These are phyloP conservation scores for Catalaphyllia jardinei DNA, from an alignment of 64 coral and sea anemone genomes.

Conservation along the genomic window DNA sequence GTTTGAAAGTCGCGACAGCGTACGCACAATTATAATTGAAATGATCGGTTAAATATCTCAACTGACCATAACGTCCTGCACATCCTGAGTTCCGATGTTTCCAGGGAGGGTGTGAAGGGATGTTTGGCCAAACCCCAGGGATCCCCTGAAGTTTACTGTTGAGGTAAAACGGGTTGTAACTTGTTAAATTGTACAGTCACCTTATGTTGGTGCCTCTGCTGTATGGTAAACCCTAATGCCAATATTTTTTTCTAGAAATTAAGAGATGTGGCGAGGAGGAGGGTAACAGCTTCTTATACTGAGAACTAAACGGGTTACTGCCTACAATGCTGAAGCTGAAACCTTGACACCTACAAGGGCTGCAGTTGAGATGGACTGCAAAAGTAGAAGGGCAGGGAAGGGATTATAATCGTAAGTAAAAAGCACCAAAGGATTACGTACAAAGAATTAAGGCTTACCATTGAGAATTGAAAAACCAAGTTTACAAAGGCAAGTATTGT, in stretches of 20 bases:
- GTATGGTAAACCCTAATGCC: no score
- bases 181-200: neutral
- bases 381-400: neutral
- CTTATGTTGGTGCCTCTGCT: no score
- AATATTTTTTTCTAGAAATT: no score
- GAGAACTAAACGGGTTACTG: no score
- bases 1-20: neutral
- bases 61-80: conserved; percentile 78
- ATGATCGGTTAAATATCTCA: neutral
- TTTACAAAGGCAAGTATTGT: conserved; percentile 38
- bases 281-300: no score
- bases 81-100: conserved; percentile 89
- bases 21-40: neutral
- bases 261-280: no score
- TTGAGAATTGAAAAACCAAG: conserved; percentile 58
- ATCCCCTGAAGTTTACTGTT: conserved; percentile 88
- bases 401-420: neutral
- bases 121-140: conserved; percentile 74
- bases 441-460: conserved; percentile 15
- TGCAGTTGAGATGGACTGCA: neutral
- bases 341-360: no score
- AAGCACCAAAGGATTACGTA: neutral
- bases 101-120: conserved; percentile 60
- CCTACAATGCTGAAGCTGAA: no score
- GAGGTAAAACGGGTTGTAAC: neutral